A percentile compares a stretch with the other conserved stretches of the same genome.
Conservation (phyloP, 2,113 vertebrate species). For the Chloropsis cyanopogon region DNA sequence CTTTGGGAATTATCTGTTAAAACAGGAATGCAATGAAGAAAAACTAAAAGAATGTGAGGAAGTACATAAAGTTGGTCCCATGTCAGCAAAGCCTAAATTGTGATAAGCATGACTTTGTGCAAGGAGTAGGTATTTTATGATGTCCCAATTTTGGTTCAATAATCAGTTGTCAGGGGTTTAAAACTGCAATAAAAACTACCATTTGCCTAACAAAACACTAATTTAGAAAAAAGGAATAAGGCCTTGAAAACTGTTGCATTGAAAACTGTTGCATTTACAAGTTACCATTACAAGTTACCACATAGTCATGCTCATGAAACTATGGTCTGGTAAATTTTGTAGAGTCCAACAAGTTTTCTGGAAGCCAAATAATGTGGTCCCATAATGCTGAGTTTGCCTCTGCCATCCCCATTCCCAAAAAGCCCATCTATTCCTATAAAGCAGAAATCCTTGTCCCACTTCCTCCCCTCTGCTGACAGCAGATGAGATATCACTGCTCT, state of each 20-base stretch:
- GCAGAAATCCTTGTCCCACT: not conserved
- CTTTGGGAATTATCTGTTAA: conserved; percentile 11
- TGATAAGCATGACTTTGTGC: not conserved
- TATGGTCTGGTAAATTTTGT: not conserved
- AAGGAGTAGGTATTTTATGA: not conserved
- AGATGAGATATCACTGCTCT: not conserved
- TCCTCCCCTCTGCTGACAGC: not conserved
- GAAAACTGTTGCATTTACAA: not conserved
- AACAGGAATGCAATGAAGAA: not conserved
- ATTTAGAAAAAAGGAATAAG: not conserved
- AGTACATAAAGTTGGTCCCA: not conserved
- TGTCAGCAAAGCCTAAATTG: not conserved
- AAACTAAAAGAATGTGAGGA: not conserved
- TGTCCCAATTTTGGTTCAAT: not conserved
- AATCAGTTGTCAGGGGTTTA: not conserved
- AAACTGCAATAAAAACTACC: not conserved
- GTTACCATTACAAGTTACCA: not conserved
- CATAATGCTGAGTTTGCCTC: not conserved
- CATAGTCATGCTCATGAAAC: not conserved
- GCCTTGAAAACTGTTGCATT: not conserved
- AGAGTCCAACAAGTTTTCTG: not conserved
- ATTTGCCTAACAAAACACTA: not conserved
- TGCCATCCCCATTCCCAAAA: not conserved
- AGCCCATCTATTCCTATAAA: not conserved
- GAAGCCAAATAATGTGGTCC: not conserved